Evolutionary conservation across 2,113 vertebrate genomes (phyloP).

Genomic region (Pantherophis guttatus): DNA sequence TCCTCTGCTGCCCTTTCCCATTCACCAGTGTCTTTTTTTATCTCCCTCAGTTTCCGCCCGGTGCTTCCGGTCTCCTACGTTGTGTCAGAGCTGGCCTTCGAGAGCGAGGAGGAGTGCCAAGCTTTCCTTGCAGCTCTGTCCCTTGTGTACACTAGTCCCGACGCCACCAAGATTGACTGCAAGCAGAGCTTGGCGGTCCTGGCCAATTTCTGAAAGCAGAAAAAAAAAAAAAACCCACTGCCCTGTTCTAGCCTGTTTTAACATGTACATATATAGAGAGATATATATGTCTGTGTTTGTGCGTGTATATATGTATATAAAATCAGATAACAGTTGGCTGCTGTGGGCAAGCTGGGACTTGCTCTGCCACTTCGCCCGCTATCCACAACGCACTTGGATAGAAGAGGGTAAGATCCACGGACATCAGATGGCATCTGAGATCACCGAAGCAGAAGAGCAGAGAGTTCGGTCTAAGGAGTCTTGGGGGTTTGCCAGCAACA

Average conservation of each 20-base stretch:
- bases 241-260: not conserved
- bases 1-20: not conserved
- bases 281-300: not conserved
- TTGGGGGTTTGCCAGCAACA: conserved; percentile 36
- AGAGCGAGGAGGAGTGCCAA: conserved; percentile 85
- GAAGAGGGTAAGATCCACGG: conserved; percentile 34
- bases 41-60: conserved; percentile 69
- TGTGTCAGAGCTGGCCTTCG: conserved; percentile 85
- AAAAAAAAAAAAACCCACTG: not conserved
- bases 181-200: conserved; percentile 83
- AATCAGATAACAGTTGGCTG: conserved; percentile 4
- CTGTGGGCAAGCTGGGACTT: conserved; percentile 13
- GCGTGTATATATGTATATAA: conserved; percentile 18
- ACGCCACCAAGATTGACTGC: conserved; percentile 88
- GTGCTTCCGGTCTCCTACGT: conserved; percentile 82
- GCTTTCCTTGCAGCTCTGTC: conserved; percentile 83
- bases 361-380: not conserved
- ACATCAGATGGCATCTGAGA: conserved; percentile 7
- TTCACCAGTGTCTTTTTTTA: conserved; percentile 28
- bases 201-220: conserved; percentile 74
- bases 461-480: not conserved
- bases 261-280: conserved; percentile 3
- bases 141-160: conserved; percentile 76
- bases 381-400: conserved; percentile 7
- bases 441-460: not conserved